These are phyloP conservation scores for Capitella teleta DNA, from an alignment of 1,140 invertebrate genomes.

Conservation along the genomic window DNA sequence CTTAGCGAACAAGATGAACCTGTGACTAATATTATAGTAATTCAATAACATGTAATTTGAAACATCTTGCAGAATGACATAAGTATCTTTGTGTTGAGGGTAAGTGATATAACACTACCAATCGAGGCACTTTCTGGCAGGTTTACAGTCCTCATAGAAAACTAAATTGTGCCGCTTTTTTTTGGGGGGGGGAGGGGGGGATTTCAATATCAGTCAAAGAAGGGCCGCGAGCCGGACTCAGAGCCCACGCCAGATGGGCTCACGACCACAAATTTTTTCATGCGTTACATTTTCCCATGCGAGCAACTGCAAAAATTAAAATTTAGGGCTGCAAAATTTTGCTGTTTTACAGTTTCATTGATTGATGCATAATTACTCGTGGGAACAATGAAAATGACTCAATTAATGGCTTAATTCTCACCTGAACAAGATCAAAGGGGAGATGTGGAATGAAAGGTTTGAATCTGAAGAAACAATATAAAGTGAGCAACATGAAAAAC, in stretches of 20 bases:
- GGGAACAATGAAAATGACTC: conserved; percentile 2
- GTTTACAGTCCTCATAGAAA: too few species aligned
- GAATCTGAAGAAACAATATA: conserved; percentile 11
- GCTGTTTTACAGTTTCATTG: not conserved
- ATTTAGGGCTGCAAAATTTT: conserved; percentile 4
- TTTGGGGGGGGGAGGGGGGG: too few species aligned
- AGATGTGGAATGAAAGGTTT: conserved; percentile 70
- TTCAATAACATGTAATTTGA: not conserved
- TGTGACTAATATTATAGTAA: not conserved
- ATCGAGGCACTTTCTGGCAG: not conserved
- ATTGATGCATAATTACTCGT: not conserved
- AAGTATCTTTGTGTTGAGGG: not conserved
- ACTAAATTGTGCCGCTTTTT: too few species aligned
- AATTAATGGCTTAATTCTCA: conserved; percentile 13
- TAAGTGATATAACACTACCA: not conserved
- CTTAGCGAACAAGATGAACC: too few species aligned
- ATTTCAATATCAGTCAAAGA: not conserved
- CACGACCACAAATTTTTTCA: not conserved
- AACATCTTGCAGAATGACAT: not conserved
- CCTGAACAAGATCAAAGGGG: conserved; percentile 76
- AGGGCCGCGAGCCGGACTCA: not conserved
- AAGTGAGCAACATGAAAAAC: too few species aligned
- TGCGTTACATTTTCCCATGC: not conserved
- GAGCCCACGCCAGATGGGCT: not conserved
- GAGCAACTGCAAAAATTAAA: not conserved